Evolutionary conservation across 30 jellyfish, hydroid and myxozoan genomes (phyloP).

Genomic region (Clytia hemisphaerica): DNA sequence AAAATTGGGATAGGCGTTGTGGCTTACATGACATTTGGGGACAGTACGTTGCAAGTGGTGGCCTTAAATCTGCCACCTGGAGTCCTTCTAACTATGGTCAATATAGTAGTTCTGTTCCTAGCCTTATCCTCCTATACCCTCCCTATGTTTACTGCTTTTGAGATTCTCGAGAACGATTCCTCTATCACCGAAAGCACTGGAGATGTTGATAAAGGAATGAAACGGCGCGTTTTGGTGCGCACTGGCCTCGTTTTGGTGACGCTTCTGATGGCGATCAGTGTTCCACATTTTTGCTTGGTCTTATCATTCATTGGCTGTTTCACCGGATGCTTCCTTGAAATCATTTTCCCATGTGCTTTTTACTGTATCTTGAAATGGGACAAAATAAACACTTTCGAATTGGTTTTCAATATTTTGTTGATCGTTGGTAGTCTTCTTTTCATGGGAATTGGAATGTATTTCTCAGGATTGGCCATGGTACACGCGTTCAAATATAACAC

Average conservation of each 20-base stretch:
- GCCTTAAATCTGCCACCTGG: constrained; percentile 65
- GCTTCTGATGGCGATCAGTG: constrained; percentile 38
- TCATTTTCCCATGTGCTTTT: constrained; percentile 54
- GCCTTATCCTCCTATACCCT: constrained; percentile 61
- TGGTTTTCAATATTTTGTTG: neutral
- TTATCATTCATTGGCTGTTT: constrained; percentile 62
- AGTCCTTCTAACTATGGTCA: constrained; percentile 33
- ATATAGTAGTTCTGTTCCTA: constrained; percentile 39
- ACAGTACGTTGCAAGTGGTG: constrained; percentile 49
- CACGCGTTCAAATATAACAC: constrained; percentile 8
- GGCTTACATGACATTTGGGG: constrained; percentile 59
- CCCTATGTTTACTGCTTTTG: constrained; percentile 74
- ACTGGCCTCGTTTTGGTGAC: constrained; percentile 14
- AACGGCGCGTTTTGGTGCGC: neutral
- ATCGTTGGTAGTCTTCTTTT: neutral
- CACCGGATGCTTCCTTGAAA: constrained; percentile 51
- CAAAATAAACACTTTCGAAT: neutral
- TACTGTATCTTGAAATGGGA: constrained; percentile 29
- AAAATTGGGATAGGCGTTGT: constrained; percentile 59
- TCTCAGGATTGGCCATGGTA: neutral
- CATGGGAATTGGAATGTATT: constrained; percentile 9
- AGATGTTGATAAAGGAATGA: neutral
- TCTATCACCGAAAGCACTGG: neutral
- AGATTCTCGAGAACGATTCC: constrained; percentile 65
- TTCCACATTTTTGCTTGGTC: constrained; percentile 73